Conservation (phyloP, 2,888 invertebrate species). For the Cheilosia soror region DNA sequence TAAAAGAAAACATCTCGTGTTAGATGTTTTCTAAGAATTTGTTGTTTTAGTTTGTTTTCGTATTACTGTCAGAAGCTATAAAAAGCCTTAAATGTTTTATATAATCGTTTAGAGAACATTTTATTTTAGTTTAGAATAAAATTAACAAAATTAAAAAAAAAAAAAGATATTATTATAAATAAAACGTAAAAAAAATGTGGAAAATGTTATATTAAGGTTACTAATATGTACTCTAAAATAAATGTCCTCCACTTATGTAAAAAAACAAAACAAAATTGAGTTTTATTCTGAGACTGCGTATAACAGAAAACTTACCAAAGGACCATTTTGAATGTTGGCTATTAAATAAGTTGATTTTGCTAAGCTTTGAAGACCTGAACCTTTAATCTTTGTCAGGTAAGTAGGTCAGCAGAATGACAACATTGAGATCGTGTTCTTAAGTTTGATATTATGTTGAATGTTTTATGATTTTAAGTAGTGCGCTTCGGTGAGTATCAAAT, state of each 20-base stretch:
- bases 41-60: constrained; percentile 25
- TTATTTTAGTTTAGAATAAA: constrained; percentile 41
- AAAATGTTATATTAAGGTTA: constrained; percentile 64
- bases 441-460: no score
- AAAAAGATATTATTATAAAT: constrained; percentile 36
- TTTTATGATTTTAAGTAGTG: no score
- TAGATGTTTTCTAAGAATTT: constrained; percentile 3
- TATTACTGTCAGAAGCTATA: constrained; percentile 12
- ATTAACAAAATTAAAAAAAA: constrained; percentile 29
- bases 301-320: no score
- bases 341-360: no score
- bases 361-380: no score
- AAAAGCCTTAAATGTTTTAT: constrained; percentile 46
- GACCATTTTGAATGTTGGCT: no score
- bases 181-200: constrained; percentile 42
- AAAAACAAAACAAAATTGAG: background rate
- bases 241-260: constrained; percentile 71
- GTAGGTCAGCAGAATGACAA: no score
- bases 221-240: constrained; percentile 63
- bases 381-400: no score
- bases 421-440: no score
- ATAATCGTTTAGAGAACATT: constrained; percentile 25
- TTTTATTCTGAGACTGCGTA: background rate
- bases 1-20: constrained; percentile 12
- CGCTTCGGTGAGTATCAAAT: no score